Percentiles rank a stretch among this genome's conserved stretches.
These are phyloP conservation scores for Drosophila azteca DNA, from an alignment of 1,140 invertebrate genomes.

Conservation along the genomic window DNA sequence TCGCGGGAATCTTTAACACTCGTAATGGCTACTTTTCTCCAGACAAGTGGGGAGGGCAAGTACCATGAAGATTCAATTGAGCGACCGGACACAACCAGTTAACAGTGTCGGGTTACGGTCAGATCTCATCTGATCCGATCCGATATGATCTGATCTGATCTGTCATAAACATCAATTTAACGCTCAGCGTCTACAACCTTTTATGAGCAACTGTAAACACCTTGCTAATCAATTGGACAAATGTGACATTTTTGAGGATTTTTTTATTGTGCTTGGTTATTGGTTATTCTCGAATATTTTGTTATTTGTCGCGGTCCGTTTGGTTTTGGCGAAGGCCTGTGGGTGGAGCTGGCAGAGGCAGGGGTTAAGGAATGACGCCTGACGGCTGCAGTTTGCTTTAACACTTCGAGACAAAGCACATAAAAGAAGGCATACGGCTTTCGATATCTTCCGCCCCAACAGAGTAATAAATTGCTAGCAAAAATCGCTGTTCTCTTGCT, in stretches of 20 bases:
- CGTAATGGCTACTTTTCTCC: too few relatives aligned
- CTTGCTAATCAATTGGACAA: slow-evolving; percentile 45
- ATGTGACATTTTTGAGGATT: slow-evolving; percentile 45
- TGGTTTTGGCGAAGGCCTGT: slow-evolving; percentile 29
- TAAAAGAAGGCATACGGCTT: slow-evolving; percentile 28
- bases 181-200: slow-evolving; percentile 34
- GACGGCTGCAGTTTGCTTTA: slow-evolving; percentile 46
- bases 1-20: background rate
- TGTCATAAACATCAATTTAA: slow-evolving; percentile 48
- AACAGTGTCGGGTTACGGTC: background rate
- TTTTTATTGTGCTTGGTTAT: slow-evolving; percentile 10
- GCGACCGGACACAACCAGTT: slow-evolving; percentile 32
- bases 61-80: background rate
- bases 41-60: background rate
- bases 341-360: slow-evolving; percentile 9
- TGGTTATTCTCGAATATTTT: slow-evolving; percentile 18
- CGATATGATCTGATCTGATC: slow-evolving; percentile 3
- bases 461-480: slow-evolving; percentile 4
- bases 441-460: slow-evolving; percentile 25
- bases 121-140: background rate
- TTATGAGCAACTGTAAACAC: slow-evolving; percentile 50
- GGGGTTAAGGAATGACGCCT: slow-evolving; percentile 33
- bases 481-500: too few relatives aligned
- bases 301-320: slow-evolving; percentile 28
- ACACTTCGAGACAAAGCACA: slow-evolving; percentile 44